Percentiles rank a stretch among this genome's conserved stretches.
Conservation (phyloP, 1,140 invertebrate species). For the Bathynomus jamesi region DNA sequence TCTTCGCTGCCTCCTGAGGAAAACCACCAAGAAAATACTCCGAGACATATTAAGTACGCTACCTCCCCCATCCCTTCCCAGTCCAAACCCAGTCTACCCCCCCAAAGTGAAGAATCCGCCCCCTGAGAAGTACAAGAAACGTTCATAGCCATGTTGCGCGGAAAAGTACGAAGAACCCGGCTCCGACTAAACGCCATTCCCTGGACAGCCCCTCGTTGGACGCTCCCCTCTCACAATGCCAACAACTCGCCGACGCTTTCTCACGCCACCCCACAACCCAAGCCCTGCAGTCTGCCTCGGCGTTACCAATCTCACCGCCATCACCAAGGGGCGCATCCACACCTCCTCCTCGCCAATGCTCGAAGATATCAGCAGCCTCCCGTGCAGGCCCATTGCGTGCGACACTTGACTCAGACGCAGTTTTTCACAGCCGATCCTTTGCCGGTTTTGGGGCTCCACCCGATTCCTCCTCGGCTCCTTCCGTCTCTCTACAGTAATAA, state of each 20-base stretch:
- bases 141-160: conserved; percentile 32
- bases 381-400: not conserved
- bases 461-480: not conserved
- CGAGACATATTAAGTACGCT: conserved; percentile 26
- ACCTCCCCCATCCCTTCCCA: conserved; percentile 19
- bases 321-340: not conserved
- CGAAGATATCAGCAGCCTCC: not conserved
- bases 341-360: not conserved
- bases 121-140: conserved; percentile 31
- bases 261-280: not conserved
- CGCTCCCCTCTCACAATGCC: not conserved
- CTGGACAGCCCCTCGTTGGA: not conserved
- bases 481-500: too few species aligned
- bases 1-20: not conserved
- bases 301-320: not conserved
- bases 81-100: conserved; percentile 6
- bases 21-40: conserved; percentile 2
- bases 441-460: not conserved
- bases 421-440: not conserved
- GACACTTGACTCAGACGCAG: not conserved
- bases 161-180: conserved; percentile 8
- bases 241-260: not conserved
- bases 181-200: conserved; percentile 15
- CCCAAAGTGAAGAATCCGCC: conserved; percentile 15
- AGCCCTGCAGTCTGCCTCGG: not conserved